Evolutionary conservation across 2,113 vertebrate genomes (phyloP).

Genomic region (Hyperoodon ampullatus): DNA sequence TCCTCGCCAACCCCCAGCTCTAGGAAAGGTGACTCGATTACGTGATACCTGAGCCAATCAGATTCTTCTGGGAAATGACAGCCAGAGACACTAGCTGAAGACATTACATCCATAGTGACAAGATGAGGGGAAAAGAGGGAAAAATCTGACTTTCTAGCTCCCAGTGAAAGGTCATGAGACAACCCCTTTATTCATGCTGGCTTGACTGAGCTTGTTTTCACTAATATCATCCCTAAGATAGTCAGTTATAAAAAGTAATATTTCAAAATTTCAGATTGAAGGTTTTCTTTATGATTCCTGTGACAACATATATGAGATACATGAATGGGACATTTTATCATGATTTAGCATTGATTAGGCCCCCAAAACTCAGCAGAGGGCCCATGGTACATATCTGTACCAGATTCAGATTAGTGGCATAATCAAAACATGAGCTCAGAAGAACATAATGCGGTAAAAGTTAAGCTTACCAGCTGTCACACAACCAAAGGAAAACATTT

Average conservation of each 20-base stretch:
- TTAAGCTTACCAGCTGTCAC: not conserved
- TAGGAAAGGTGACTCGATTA: not conserved
- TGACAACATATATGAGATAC: not conserved
- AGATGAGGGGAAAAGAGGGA: not conserved
- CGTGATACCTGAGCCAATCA: not conserved
- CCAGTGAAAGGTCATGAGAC: not conserved
- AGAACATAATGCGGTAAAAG: slow-evolving; percentile 12
- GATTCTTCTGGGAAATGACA: not conserved
- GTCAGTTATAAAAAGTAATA: not conserved
- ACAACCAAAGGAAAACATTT: slow-evolving; percentile 28
- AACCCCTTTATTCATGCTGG: not conserved
- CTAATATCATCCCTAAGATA: not conserved
- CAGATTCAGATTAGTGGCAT: not conserved
- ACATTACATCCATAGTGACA: not conserved
- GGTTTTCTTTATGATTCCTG: not conserved
- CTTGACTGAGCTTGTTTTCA: not conserved
- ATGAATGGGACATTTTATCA: not conserved
- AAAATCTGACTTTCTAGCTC: not conserved
- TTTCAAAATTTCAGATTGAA: not conserved
- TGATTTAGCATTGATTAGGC: not conserved
- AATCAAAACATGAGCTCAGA: slow-evolving; percentile 50
- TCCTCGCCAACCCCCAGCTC: not conserved
- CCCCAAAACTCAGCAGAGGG: not conserved
- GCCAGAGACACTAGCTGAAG: not conserved
- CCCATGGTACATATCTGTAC: not conserved